Conservation (phyloP, 1,140 invertebrate genomes). For the Drosophila willistoni region DNA sequence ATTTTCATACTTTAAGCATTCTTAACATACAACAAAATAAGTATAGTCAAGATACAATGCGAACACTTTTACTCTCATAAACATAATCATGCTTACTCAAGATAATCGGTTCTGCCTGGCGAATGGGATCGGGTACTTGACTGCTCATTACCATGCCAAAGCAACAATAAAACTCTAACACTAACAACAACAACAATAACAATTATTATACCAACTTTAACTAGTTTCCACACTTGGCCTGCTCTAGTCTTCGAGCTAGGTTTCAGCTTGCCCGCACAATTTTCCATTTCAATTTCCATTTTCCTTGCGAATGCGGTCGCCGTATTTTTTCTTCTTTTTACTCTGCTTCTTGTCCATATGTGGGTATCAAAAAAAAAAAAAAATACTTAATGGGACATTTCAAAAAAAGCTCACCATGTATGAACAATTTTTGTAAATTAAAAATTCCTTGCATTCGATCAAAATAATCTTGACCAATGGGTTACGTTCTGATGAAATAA, state of each 20-base stretch:
- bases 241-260: constrained; percentile 59
- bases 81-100: constrained; percentile 79
- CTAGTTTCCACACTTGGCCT: constrained; percentile 81
- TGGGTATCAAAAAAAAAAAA: constrained; percentile 33
- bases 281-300: constrained; percentile 77
- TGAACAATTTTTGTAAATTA: not conserved
- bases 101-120: constrained; percentile 67
- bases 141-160: constrained; percentile 71
- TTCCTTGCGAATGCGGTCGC: constrained; percentile 78
- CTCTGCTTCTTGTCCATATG: constrained; percentile 34
- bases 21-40: constrained; percentile 35
- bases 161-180: constrained; percentile 41
- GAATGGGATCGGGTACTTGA: constrained; percentile 31
- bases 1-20: constrained; percentile 43
- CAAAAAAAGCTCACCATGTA: no score
- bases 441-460: no score
- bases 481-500: not conserved
- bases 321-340: constrained; percentile 22
- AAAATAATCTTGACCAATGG: not conserved
- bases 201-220: constrained; percentile 77
- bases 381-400: no score
- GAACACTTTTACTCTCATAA: constrained; percentile 76
- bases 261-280: constrained; percentile 71
- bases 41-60: constrained; percentile 47
- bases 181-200: constrained; percentile 73